Evolutionary conservation across 1,140 invertebrate species (phyloP).

Genomic region (Ostrea edulis): DNA sequence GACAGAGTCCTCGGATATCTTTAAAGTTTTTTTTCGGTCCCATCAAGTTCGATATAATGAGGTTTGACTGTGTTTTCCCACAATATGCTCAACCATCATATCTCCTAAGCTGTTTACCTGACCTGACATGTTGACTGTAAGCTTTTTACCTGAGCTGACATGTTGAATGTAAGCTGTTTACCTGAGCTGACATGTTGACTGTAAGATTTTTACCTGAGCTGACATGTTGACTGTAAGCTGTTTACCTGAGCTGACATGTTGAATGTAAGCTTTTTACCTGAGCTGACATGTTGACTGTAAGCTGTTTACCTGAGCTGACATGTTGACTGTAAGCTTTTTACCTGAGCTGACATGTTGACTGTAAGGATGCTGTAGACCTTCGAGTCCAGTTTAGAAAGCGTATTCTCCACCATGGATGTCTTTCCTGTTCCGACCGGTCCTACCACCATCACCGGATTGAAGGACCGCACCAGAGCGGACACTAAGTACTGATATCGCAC

Average conservation of each 20-base stretch:
- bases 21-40: no score
- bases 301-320: conserved; percentile 87
- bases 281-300: conserved; percentile 91
- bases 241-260: conserved; percentile 90
- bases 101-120: conserved; percentile 78
- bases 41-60: no score
- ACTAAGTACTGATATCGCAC: conserved; percentile 88
- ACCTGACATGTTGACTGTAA: conserved; percentile 91
- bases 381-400: conserved; percentile 83
- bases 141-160: conserved; percentile 87
- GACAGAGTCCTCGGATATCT: no score
- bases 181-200: conserved; percentile 91
- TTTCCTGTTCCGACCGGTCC: conserved; percentile 90
- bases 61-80: no score
- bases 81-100: no score
- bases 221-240: conserved; percentile 90
- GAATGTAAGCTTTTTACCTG: conserved; percentile 84
- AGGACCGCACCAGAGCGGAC: conserved; percentile 82
- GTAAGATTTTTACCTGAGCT: conserved; percentile 85
- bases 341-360: conserved; percentile 91
- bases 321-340: conserved; percentile 86
- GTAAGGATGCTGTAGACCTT: conserved; percentile 85
- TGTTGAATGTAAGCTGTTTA: conserved; percentile 86
- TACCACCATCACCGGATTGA: conserved; percentile 86
- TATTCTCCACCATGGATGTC: conserved; percentile 87